Evolutionary conservation across 2,113 vertebrate species (phyloP).

Genomic region (Petaurus breviceps): DNA sequence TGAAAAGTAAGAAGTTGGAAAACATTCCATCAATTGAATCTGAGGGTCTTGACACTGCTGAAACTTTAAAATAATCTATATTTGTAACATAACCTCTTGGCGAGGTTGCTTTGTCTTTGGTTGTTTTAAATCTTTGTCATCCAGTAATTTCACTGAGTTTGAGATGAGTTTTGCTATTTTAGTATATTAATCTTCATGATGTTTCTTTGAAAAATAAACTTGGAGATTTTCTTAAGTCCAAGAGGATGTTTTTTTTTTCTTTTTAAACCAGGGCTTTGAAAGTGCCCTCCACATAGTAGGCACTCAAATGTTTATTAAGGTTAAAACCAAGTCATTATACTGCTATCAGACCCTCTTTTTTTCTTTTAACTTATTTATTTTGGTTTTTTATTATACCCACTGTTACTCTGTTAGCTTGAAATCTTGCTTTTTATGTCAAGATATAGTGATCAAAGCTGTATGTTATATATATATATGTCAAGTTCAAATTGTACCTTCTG

Average conservation of each 20-base stretch:
- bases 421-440: conserved; percentile 66
- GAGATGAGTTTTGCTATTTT: conserved; percentile 39
- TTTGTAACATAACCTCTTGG: not conserved
- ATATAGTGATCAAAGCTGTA: conserved; percentile 75
- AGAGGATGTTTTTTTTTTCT: not conserved
- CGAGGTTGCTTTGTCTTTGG: not conserved
- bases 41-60: conserved; percentile 12
- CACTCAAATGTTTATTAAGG: not conserved
- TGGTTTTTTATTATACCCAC: conserved; percentile 63
- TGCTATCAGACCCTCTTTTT: not conserved
- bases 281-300: not conserved
- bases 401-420: conserved; percentile 31
- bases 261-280: not conserved
- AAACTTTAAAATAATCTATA: conserved; percentile 5
- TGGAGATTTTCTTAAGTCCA: conserved; percentile 50
- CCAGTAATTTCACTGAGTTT: conserved; percentile 35
- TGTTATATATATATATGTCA: conserved; percentile 59
- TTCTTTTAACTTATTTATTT: conserved; percentile 58
- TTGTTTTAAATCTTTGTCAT: not conserved
- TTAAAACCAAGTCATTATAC: not conserved
- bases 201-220: conserved; percentile 63
- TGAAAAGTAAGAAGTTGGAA: not conserved
- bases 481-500: conserved; percentile 68
- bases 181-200: conserved; percentile 39
- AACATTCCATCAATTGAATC: not conserved